These are phyloP conservation scores for Lysandra coridon DNA, from an alignment of 2,888 invertebrate genomes.

Conservation along the genomic window DNA sequence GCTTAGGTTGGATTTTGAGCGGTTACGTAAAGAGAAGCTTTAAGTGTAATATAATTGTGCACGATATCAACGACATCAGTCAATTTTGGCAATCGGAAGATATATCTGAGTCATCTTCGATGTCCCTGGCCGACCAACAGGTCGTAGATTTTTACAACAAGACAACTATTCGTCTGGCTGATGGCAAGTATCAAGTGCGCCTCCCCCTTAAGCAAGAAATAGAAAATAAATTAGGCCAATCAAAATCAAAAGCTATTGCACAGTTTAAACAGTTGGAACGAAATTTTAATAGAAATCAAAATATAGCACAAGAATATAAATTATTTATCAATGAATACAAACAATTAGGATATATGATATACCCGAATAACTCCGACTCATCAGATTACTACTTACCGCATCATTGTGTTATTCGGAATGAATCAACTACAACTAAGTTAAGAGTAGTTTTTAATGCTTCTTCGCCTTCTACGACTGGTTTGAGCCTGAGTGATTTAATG, in stretches of 20 bases:
- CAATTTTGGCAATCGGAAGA: constrained; percentile 36
- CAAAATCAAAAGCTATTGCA: constrained; percentile 37
- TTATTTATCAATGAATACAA: constrained; percentile 38
- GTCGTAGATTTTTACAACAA: constrained; percentile 30
- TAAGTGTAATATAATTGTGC: constrained; percentile 32
- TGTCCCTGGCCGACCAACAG: constrained; percentile 26
- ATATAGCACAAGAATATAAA: constrained; percentile 36
- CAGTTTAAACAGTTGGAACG: constrained; percentile 41
- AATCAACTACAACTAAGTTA: constrained; percentile 29
- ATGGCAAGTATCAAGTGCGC: constrained; percentile 37
- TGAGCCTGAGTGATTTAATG: no score
- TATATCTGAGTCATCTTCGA: constrained; percentile 27
- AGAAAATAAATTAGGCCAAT: no score
- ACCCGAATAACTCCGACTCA: not conserved
- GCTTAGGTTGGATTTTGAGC: constrained; percentile 40
- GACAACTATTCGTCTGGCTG: constrained; percentile 34
- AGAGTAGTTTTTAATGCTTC: no score
- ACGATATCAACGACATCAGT: constrained; percentile 29
- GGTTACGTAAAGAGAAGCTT: constrained; percentile 32
- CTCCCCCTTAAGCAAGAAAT: constrained; percentile 36
- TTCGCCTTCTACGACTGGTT: no score
- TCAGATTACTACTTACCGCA: constrained; percentile 15
- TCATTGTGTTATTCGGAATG: constrained; percentile 32
- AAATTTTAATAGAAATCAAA: constrained; percentile 35
- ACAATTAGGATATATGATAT: constrained; percentile 37